Conservation (phyloP, 2,113 vertebrate genomes). For the Prolemur simus region DNA sequence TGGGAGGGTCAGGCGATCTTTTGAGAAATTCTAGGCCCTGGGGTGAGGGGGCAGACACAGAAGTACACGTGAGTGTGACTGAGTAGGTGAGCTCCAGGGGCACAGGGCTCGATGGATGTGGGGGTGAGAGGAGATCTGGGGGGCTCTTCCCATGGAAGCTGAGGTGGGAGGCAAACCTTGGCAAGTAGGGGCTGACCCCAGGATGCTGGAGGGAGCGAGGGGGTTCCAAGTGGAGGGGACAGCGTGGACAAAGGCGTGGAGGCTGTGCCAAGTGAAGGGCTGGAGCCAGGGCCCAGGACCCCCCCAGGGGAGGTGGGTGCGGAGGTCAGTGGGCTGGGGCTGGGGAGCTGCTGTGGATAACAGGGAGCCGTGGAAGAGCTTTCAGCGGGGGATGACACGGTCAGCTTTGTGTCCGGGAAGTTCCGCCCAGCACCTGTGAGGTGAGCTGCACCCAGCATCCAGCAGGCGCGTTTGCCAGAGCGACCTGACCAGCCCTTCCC, state of each 20-base stretch:
- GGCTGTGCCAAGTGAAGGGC: rapidly evolving
- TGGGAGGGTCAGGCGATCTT: too few relatives aligned
- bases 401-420: neutral
- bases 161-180: neutral
- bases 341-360: neutral
- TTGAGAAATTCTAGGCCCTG: neutral
- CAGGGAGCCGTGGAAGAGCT: rapidly evolving
- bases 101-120: rapidly evolving
- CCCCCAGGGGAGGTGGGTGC: neutral
- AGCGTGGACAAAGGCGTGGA: neutral
- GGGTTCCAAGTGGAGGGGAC: rapidly evolving
- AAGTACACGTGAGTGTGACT: rapidly evolving
- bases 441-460: neutral
- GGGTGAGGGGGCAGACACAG: rapidly evolving
- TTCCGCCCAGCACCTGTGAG: rapidly evolving
- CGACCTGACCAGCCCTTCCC: neutral
- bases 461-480: too few relatives aligned
- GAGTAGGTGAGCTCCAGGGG: rapidly evolving
- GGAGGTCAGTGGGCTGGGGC: too few relatives aligned
- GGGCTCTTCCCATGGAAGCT: neutral
- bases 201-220: neutral
- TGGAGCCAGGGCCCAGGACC: neutral
- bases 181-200: rapidly evolving
- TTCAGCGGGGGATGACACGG: rapidly evolving
- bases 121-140: neutral